Conservation (phyloP, 1,140 invertebrate genomes). For the Orius insidiosus region DNA sequence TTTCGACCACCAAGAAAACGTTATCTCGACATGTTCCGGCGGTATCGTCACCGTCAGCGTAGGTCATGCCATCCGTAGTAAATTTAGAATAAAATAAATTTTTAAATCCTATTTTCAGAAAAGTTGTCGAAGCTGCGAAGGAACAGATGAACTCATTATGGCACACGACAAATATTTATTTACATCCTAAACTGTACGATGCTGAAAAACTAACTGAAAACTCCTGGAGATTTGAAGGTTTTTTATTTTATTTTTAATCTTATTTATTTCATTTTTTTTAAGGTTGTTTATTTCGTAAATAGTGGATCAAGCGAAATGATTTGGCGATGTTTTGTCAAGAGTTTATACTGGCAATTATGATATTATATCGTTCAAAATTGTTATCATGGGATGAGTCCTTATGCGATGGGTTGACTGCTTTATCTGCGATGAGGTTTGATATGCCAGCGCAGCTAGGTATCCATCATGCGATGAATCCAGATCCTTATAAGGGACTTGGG, state of each 20-base stretch:
- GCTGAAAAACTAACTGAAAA: slow-evolving; percentile 59
- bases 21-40: slow-evolving; percentile 87
- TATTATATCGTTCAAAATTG: slow-evolving; percentile 67
- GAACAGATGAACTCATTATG: slow-evolving; percentile 68
- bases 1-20: slow-evolving; percentile 65
- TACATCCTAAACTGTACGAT: slow-evolving; percentile 77
- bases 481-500: slow-evolving; percentile 82
- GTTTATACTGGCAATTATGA: slow-evolving; percentile 65
- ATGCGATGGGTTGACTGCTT: slow-evolving; percentile 64
- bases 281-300: slow-evolving; percentile 84
- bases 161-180: slow-evolving; percentile 84
- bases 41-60: slow-evolving; percentile 94
- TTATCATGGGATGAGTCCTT: slow-evolving; percentile 80
- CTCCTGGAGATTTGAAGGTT: slow-evolving; percentile 77
- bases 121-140: slow-evolving; percentile 54
- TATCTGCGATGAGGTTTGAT: slow-evolving; percentile 56
- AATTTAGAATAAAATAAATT: not conserved
- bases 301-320: slow-evolving; percentile 94
- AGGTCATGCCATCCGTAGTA: slow-evolving; percentile 96
- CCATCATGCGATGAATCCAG: slow-evolving; percentile 75
- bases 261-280: slow-evolving; percentile 7
- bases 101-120: slow-evolving; percentile 26
- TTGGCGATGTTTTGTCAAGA: slow-evolving; percentile 69
- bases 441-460: slow-evolving; percentile 58
- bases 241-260: not conserved